These are phyloP conservation scores for Halictus quadricinctus DNA, from an alignment of 2,888 invertebrate genomes.

Conservation along the genomic window DNA sequence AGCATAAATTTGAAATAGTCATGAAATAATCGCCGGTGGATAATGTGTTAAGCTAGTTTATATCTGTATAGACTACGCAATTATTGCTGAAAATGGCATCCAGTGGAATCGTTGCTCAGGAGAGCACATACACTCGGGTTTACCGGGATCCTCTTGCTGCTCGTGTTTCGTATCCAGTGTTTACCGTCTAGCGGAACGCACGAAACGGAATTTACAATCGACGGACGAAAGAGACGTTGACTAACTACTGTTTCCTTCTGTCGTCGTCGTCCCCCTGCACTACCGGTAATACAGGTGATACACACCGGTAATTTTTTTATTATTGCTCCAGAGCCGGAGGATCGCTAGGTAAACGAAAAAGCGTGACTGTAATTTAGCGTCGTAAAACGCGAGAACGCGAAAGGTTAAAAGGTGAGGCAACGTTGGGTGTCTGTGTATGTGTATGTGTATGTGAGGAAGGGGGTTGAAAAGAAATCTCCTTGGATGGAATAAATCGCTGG, in stretches of 20 bases:
- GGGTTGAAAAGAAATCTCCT: not conserved
- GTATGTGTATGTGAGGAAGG: not conserved
- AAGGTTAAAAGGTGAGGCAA: not conserved
- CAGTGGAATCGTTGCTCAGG: no score
- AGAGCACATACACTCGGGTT: not conserved
- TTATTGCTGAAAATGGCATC: no score
- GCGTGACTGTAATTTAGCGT: slow-evolving; percentile 21
- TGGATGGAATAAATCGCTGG: slow-evolving; percentile 14
- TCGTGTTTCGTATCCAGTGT: slow-evolving; percentile 15
- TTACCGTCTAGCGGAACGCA: not conserved
- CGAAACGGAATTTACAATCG: slow-evolving; percentile 40
- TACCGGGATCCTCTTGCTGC: not conserved
- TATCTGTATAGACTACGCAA: no score
- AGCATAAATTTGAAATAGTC: not conserved
- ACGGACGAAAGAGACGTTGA: slow-evolving; percentile 24
- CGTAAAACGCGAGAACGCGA: slow-evolving; percentile 21
- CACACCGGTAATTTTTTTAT: not conserved
- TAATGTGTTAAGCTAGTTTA: no score
- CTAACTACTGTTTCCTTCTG: not conserved
- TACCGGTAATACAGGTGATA: not conserved
- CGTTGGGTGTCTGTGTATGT: not conserved
- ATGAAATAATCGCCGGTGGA: not conserved
- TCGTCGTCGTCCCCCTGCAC: no score
- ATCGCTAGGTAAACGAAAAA: slow-evolving; percentile 15
- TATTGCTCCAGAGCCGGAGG: not conserved